Evolutionary conservation across 2,888 invertebrate genomes (phyloP), one percentile per base, ranked within the genome.

Genomic region (Dryobota labecula): DNA sequence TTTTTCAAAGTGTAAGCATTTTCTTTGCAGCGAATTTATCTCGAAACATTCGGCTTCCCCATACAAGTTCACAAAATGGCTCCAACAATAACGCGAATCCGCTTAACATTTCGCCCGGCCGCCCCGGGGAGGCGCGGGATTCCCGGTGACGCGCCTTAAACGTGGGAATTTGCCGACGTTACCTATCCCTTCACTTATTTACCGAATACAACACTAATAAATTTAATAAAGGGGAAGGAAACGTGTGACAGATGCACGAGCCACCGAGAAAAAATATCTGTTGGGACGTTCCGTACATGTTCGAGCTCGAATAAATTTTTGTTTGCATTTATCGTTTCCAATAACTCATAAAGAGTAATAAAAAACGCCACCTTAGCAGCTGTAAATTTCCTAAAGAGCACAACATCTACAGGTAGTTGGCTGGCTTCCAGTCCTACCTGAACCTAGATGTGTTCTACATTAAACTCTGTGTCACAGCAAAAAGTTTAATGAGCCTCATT

Each of bases 381-480:
- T 86, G 88, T 91, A 90, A 90, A 92, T 92, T 90, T 90, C 83
- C 85, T 82, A 84, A 90, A 90, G 89, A 90, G 89, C 84, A 87
- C 82, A 89, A 87, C 87, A 88, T 92, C 95, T 90, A 95, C 95
- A 95, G 95, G 95, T 95, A 92, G 95, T 95, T 95, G 95, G 95
- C 94, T 91, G 84, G 76, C 82, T 84, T 93, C 95, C 95, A 95
- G 92, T 85, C 84, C 87, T 88, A 93, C 91, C 91, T 94, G 92
- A 86, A 90, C 88, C 89, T 89, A 90, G 88, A 92, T 91, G 90
- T 90, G 90, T 90, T 89, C 86, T 87, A 89, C 89, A 90, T 92
- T 91, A 90, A 91, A 88, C 86, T 89, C 76, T 85, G 74, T 84
- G 86, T 88, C 87, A 84, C 84, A 87, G 89, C 85, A 91, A 91